phyloP scores from a whole-genome alignment of 1,140 invertebrate genomes.

The Drosophila baimaii region DNA sequence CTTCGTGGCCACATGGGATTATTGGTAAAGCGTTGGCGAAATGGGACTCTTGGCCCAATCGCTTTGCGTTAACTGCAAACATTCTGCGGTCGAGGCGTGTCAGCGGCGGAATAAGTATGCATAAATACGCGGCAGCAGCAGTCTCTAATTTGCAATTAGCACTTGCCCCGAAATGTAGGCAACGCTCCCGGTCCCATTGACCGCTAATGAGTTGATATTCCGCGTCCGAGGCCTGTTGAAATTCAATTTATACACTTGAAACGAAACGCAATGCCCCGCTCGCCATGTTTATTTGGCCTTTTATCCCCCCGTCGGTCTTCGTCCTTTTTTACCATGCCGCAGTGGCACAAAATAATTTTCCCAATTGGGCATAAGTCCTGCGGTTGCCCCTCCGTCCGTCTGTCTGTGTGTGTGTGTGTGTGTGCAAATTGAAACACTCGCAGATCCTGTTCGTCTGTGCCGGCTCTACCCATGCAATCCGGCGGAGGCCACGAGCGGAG shows the following conservation, averaged over 20 bases:
- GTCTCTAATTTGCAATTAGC: slow-evolving; percentile 54
- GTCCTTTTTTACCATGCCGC: slow-evolving; percentile 65
- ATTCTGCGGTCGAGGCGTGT: slow-evolving; percentile 63
- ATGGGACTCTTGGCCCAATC: slow-evolving; percentile 41
- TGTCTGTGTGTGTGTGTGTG: not conserved
- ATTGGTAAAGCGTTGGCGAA: slow-evolving; percentile 3
- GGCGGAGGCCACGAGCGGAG: slow-evolving; percentile 54
- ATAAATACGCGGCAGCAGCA: slow-evolving; percentile 53
- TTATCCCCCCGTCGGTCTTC: slow-evolving; percentile 8
- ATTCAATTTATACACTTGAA: slow-evolving; percentile 74
- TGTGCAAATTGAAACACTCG: slow-evolving; percentile 78
- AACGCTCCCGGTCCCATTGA: slow-evolving; percentile 20
- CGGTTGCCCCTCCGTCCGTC: slow-evolving; percentile 34
- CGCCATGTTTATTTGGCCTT: slow-evolving; percentile 30
- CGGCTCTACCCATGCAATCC: slow-evolving; percentile 66
- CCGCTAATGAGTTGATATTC: slow-evolving; percentile 64
- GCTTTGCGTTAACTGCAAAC: slow-evolving; percentile 66
- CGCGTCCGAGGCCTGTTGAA: slow-evolving; percentile 48
- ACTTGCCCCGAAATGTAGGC: slow-evolving; percentile 49
- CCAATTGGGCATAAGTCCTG: slow-evolving; percentile 79
- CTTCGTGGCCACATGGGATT: not conserved
- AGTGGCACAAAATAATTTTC: slow-evolving; percentile 79
- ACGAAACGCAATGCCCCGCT: slow-evolving; percentile 23
- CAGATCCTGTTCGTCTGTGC: slow-evolving; percentile 50
- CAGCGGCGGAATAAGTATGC: slow-evolving; percentile 52